phyloP scores from a whole-genome alignment of 2,797 vertebrate genomes.

The Lepilemur septentrionalis region DNA sequence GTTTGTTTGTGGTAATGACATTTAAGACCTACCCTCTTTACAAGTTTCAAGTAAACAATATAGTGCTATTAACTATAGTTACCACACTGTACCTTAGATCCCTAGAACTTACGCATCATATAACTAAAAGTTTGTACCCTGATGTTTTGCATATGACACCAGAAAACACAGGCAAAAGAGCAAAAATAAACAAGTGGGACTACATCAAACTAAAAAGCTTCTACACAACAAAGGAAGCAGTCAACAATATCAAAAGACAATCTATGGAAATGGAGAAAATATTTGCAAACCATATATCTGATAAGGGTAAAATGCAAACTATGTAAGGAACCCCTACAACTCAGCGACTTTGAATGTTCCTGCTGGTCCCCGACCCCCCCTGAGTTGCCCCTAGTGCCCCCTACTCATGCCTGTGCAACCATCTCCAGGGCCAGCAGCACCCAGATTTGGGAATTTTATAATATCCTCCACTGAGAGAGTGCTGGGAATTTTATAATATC shows the following conservation, averaged over 20 bases:
- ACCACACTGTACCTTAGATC: neutral
- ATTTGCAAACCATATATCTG: neutral
- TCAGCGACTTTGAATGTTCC: neutral
- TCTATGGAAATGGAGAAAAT: too few species aligned
- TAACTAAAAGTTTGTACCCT: neutral
- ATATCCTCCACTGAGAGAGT: neutral
- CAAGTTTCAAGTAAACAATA: neutral
- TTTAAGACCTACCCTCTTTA: neutral
- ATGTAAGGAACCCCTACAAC: neutral
- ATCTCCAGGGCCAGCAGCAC: neutral
- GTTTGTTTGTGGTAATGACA: neutral
- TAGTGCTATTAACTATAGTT: neutral
- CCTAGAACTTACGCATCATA: neutral
- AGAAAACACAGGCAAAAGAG: neutral
- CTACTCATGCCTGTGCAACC: too few species aligned
- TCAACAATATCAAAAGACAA: neutral
- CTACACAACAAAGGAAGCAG: neutral
- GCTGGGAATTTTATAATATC: neutral
- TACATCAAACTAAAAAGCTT: neutral
- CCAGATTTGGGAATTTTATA: neutral
- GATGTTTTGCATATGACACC: neutral
- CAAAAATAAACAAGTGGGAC: neutral
- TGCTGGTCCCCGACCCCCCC: neutral
- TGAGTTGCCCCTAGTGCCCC: neutral
- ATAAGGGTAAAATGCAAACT: neutral